Conservation (phyloP, 2,888 invertebrate species). For the Cryptophagus acutangulus region DNA sequence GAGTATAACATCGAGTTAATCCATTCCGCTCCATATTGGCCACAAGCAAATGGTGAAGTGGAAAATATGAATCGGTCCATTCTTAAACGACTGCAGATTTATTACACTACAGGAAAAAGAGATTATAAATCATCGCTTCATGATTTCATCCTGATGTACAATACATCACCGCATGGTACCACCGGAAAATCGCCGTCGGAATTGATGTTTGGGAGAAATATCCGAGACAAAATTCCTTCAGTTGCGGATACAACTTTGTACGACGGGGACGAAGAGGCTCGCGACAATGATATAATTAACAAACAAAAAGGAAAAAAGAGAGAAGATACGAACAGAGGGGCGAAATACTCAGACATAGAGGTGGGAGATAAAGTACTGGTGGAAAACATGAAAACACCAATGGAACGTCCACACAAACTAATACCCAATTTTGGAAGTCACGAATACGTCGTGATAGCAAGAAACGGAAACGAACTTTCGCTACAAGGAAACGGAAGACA, state of each 20-base stretch:
- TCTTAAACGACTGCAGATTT: slow-evolving; percentile 6
- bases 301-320: slow-evolving; percentile 7
- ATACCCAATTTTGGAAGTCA: too few relatives aligned
- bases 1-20: slow-evolving; percentile 13
- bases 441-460: too few relatives aligned
- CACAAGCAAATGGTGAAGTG: slow-evolving; percentile 21
- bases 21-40: slow-evolving; percentile 12
- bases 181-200: slow-evolving; percentile 9
- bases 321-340: background rate
- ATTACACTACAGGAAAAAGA: background rate
- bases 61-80: slow-evolving; percentile 5
- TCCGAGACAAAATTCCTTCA: slow-evolving; percentile 4
- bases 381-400: too few relatives aligned
- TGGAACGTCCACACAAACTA: too few relatives aligned
- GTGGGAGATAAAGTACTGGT: too few relatives aligned
- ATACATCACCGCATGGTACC: slow-evolving; percentile 5
- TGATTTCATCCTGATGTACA: slow-evolving; percentile 7
- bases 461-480: too few relatives aligned
- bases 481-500: too few relatives aligned
- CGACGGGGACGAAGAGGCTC: slow-evolving; percentile 1
- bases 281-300: slow-evolving; percentile 7
- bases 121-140: background rate
- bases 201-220: slow-evolving; percentile 7
- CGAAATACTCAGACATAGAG: too few relatives aligned
- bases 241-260: background rate